Evolutionary conservation across 53 echinoderm and acorn worm species (phyloP).

Genomic region (Antedon mediterranea): DNA sequence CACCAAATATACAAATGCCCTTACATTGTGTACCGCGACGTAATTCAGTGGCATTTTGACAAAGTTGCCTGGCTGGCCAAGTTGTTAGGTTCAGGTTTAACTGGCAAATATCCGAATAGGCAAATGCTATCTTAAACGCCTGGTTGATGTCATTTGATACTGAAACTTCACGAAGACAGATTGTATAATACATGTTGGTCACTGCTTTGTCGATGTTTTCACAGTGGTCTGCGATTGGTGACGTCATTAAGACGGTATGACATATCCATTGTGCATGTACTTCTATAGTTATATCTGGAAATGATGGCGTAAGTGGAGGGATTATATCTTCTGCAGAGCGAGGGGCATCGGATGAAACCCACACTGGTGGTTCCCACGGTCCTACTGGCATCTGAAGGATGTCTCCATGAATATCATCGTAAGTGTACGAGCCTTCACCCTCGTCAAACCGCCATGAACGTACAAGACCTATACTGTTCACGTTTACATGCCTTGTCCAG

Average conservation of each 20-base stretch:
- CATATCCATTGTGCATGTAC: conserved; percentile 25
- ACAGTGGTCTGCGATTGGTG: conserved; percentile 42
- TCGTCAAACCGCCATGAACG: conserved; percentile 73
- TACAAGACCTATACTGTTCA: conserved; percentile 21
- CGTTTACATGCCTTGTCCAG: conserved; percentile 29
- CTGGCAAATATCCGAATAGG: conserved; percentile 69
- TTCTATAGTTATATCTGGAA: conserved; percentile 10
- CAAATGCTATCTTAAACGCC: conserved; percentile 63
- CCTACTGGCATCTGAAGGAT: conserved; percentile 31
- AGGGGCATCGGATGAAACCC: conserved; percentile 59
- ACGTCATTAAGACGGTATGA: conserved; percentile 15
- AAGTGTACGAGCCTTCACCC: conserved; percentile 48
- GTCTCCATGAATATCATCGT: conserved; percentile 32
- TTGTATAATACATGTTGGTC: conserved; percentile 27
- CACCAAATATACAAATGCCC: conserved; percentile 57
- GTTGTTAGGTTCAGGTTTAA: conserved; percentile 32
- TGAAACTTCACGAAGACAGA: conserved; percentile 47
- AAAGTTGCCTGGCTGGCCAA: conserved; percentile 64
- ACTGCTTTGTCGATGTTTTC: conserved; percentile 24
- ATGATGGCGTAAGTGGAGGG: conserved; percentile 15
- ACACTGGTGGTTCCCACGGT: conserved; percentile 54
- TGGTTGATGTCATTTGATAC: conserved; percentile 23
- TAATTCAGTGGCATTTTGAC: conserved; percentile 37
- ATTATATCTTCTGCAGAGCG: conserved; percentile 8
- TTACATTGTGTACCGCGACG: conserved; percentile 60